Evolutionary conservation across 2,888 invertebrate species (phyloP).

Genomic region (Bellardia pandia): DNA sequence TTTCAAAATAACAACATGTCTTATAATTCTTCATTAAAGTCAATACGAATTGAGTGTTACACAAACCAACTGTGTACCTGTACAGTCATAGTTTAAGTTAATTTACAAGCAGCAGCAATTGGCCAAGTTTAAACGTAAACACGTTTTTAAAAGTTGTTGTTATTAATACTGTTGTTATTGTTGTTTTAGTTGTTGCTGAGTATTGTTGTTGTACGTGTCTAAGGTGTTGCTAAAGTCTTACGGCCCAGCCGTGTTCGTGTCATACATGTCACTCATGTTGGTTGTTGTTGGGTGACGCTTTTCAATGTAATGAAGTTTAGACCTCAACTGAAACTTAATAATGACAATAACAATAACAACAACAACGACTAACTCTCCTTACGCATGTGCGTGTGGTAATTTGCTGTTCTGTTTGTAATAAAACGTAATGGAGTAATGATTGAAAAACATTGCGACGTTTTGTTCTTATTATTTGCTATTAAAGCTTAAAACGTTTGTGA

Average conservation of each 20-base stretch:
- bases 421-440: neutral
- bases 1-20: neutral
- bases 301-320: constrained; percentile 20
- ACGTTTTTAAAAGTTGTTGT: constrained; percentile 40
- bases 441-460: constrained; percentile 13
- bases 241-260: constrained; percentile 56
- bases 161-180: neutral
- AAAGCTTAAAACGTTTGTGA: neutral
- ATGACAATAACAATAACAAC: neutral
- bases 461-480: constrained; percentile 39
- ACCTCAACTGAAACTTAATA: neutral
- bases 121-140: constrained; percentile 40
- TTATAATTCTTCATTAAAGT: constrained; percentile 24
- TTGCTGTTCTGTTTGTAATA: constrained; percentile 14
- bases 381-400: constrained; percentile 54
- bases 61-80: neutral
- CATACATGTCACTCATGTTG: constrained; percentile 54
- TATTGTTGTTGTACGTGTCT: constrained; percentile 43
- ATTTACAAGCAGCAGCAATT: neutral
- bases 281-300: constrained; percentile 41
- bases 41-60: constrained; percentile 8
- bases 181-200: neutral
- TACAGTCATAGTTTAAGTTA: neutral
- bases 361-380: neutral
- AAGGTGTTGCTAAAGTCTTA: constrained; percentile 54